Evolutionary conservation across 2,797 vertebrate genomes (phyloP).

Genomic region (Rhinogobio ventralis): DNA sequence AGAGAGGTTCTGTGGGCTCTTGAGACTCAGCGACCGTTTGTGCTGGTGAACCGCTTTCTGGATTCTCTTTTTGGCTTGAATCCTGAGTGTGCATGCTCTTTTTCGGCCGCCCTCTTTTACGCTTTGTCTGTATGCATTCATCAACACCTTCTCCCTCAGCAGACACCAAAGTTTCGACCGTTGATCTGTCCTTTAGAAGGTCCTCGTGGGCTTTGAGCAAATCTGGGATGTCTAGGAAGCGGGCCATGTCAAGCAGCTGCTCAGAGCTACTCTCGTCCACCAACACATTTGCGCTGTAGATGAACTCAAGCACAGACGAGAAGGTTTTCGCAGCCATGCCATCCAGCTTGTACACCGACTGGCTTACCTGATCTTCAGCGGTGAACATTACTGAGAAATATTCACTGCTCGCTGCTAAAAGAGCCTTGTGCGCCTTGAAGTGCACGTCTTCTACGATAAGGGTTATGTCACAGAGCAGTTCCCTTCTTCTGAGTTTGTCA

Average conservation of each 20-base stretch:
- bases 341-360: conserved; percentile 83
- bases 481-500: conserved; percentile 84
- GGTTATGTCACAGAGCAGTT: conserved; percentile 93
- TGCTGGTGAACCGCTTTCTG: neutral
- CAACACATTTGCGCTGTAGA: conserved; percentile 89
- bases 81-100: conserved; percentile 68
- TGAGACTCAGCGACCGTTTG: conserved; percentile 11
- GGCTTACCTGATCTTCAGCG: conserved; percentile 78
- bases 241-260: conserved; percentile 87
- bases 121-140: conserved; percentile 67
- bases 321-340: conserved; percentile 87
- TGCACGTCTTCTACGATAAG: conserved; percentile 89
- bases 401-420: conserved; percentile 94
- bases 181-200: conserved; percentile 61
- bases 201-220: conserved; percentile 85
- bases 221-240: conserved; percentile 86
- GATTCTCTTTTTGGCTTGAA: conserved; percentile 1
- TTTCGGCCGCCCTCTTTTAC: conserved; percentile 88
- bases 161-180: neutral
- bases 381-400: conserved; percentile 95
- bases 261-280: conserved; percentile 80
- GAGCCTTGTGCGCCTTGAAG: conserved; percentile 93
- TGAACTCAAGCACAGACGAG: conserved; percentile 88
- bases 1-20: conserved; percentile 21
- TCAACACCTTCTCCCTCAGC: neutral